Evolutionary conservation across 2,113 vertebrate genomes (phyloP).

Genomic region (Larimichthys polyactis): DNA sequence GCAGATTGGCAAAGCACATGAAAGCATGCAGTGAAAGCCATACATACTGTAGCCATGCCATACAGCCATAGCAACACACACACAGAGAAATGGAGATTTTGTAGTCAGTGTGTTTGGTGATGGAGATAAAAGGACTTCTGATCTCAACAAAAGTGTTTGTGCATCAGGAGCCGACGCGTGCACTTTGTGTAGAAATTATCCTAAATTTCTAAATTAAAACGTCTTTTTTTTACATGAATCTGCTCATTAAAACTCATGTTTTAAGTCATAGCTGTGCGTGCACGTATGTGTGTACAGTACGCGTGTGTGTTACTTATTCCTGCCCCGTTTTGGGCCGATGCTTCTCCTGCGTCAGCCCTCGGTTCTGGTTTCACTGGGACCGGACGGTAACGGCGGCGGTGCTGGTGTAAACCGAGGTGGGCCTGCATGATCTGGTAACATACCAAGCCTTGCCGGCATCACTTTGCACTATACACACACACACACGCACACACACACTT

Average conservation of each 20-base stretch:
- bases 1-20: constrained; percentile 61
- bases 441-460: constrained; percentile 56
- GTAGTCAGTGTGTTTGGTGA: constrained; percentile 51
- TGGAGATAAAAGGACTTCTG: constrained; percentile 50
- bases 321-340: constrained; percentile 35
- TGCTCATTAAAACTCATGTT: constrained; percentile 1
- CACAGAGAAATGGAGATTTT: constrained; percentile 22
- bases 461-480: constrained; percentile 57
- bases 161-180: constrained; percentile 27
- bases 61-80: constrained; percentile 40
- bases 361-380: constrained; percentile 76
- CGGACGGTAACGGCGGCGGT: constrained; percentile 41
- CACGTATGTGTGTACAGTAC: constrained; percentile 8
- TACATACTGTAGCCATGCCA: constrained; percentile 58
- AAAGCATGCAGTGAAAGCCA: constrained; percentile 50
- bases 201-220: not conserved
- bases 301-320: constrained; percentile 16
- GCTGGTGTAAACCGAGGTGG: constrained; percentile 75
- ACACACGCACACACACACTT: constrained; percentile 10
- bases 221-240: not conserved
- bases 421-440: constrained; percentile 75
- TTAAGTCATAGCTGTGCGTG: not conserved
- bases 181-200: constrained; percentile 5
- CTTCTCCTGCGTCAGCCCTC: constrained; percentile 59
- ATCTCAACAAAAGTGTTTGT: constrained; percentile 28